A percentile compares a stretch with the other conserved stretches of the same genome.
Evolutionary conservation across 2,797 vertebrate genomes (phyloP).

Genomic region (Schizopygopsis pylzovi): DNA sequence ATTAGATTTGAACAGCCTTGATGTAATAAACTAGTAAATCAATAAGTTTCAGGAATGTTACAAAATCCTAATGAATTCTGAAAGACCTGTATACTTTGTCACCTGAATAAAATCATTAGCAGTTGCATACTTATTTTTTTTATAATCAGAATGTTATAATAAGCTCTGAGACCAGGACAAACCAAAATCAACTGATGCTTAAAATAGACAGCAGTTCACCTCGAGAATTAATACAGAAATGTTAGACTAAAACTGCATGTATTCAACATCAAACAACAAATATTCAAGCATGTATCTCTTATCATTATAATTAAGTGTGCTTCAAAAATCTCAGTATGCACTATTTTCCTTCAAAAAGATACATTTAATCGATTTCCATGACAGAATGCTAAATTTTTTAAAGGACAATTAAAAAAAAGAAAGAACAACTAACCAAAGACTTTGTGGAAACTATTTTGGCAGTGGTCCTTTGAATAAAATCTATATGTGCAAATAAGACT

Average conservation of each 20-base stretch:
- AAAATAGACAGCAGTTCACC: background rate
- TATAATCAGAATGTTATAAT: background rate
- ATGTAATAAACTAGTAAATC: slow-evolving; percentile 5
- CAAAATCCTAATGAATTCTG: slow-evolving; percentile 5
- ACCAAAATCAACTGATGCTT: background rate
- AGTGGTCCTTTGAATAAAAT: slow-evolving; percentile 63
- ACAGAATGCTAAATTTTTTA: background rate
- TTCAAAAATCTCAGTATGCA: slow-evolving; percentile 37
- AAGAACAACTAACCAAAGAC: slow-evolving; percentile 46
- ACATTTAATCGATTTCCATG: background rate
- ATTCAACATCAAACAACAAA: slow-evolving; percentile 21
- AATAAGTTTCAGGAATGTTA: slow-evolving; percentile 31
- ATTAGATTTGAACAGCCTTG: slow-evolving; percentile 22
- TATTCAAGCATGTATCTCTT: background rate
- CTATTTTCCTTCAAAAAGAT: background rate
- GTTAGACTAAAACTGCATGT: background rate
- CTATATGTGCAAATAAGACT: slow-evolving; percentile 58
- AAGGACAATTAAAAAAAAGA: slow-evolving; percentile 1
- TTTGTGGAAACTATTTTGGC: slow-evolving; percentile 62
- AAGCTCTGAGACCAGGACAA: background rate
- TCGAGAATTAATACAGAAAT: slow-evolving; percentile 9
- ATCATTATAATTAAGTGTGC: slow-evolving; percentile 18
- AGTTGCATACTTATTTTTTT: background rate
- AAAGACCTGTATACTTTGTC: background rate
- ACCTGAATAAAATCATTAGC: background rate